These are phyloP conservation scores for Himalopsyche japonica DNA, from an alignment of 2,888 invertebrate species.

Conservation along the genomic window DNA sequence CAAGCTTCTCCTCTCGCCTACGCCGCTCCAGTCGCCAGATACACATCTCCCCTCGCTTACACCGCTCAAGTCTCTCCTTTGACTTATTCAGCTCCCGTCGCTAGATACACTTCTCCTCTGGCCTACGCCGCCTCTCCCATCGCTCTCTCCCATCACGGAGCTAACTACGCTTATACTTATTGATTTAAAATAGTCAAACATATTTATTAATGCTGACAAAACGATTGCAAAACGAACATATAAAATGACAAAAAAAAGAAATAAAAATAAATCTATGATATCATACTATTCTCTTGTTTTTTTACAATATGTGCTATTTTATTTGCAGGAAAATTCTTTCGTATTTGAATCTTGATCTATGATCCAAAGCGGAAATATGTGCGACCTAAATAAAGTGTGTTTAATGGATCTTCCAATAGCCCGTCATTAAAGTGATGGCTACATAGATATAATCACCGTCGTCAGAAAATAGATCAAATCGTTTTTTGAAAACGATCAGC, in stretches of 20 bases:
- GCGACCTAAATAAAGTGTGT: too few species aligned
- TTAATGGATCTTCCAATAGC: too few species aligned
- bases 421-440: too few species aligned
- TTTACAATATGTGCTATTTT: not conserved
- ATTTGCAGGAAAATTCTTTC: too few species aligned
- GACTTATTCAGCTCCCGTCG: constrained; percentile 16
- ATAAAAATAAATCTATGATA: not conserved
- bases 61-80: constrained; percentile 41
- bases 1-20: constrained; percentile 45
- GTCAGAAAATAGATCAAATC: too few species aligned
- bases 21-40: constrained; percentile 41
- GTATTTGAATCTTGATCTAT: too few species aligned
- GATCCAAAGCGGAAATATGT: too few species aligned
- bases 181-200: not conserved
- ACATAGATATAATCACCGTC: too few species aligned
- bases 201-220: not conserved
- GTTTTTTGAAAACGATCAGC: too few species aligned
- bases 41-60: constrained; percentile 42
- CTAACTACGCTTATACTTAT: constrained; percentile 25
- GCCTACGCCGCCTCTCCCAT: constrained; percentile 8
- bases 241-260: not conserved
- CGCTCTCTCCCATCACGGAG: not conserved
- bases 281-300: not conserved
- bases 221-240: not conserved
- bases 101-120: not conserved